Percentiles rank a stretch among this genome's conserved stretches.
phyloP scores from a whole-genome alignment of 2,797 vertebrate species.

The Xenopus petersii region DNA sequence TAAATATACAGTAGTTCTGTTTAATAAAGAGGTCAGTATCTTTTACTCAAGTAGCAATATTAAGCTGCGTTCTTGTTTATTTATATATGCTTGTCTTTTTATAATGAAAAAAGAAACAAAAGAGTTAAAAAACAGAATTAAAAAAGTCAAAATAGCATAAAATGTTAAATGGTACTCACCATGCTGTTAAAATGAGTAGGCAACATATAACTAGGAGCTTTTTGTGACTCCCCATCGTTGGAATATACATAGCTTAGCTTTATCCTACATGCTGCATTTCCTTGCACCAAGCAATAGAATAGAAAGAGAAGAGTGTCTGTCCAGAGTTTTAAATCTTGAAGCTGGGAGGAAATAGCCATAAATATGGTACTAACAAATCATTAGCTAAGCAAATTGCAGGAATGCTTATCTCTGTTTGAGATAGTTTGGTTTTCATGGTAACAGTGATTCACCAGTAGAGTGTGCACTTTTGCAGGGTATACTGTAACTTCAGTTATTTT shows the following conservation, averaged over 20 bases:
- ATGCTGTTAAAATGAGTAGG: constrained; percentile 14
- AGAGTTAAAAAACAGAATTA: not conserved
- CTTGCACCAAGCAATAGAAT: constrained; percentile 10
- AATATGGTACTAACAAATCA: constrained; percentile 19
- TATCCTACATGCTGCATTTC: constrained; percentile 18
- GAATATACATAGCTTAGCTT: not conserved
- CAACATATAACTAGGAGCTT: not conserved
- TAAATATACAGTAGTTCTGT: no score
- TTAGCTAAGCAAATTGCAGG: not conserved
- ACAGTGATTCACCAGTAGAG: constrained; percentile 1
- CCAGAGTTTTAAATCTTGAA: not conserved
- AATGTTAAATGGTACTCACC: constrained; percentile 15
- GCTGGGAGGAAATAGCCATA: constrained; percentile 28
- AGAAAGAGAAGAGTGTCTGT: not conserved
- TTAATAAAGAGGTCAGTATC: no score
- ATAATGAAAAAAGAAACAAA: no score
- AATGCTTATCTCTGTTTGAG: constrained; percentile 7
- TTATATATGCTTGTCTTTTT: no score
- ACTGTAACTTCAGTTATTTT: no score
- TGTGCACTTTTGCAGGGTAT: no score
- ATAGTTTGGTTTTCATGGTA: constrained; percentile 8
- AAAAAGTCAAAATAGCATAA: not conserved
- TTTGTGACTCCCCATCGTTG: constrained; percentile 17
- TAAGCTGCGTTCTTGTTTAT: no score
- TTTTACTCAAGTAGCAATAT: no score